These are phyloP conservation scores for Hypomecis punctinalis DNA, from an alignment of 2,888 invertebrate species.

Conservation along the genomic window DNA sequence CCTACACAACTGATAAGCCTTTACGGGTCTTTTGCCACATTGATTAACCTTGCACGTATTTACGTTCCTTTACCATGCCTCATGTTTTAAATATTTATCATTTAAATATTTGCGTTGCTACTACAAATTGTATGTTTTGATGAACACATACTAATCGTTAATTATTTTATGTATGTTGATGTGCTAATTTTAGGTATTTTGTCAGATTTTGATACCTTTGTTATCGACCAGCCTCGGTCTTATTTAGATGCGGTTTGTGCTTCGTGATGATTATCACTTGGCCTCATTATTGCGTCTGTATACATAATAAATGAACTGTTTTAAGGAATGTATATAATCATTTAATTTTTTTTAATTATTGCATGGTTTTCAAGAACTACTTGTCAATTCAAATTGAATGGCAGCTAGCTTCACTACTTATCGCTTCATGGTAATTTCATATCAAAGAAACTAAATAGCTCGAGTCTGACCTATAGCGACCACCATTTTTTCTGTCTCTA, in stretches of 20 bases:
- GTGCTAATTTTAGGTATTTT: background rate
- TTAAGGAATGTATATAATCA: no score
- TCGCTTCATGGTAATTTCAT: no score
- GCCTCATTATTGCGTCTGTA: background rate
- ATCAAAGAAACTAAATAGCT: no score
- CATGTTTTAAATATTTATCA: constrained; percentile 15
- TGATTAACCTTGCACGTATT: constrained; percentile 17
- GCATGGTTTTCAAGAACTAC: no score
- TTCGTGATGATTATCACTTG: background rate
- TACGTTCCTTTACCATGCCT: constrained; percentile 1
- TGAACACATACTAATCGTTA: background rate
- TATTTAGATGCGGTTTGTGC: background rate
- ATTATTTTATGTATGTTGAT: background rate
- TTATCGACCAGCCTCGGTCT: background rate
- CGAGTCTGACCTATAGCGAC: no score
- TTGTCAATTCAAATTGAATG: no score
- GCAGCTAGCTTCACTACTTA: no score
- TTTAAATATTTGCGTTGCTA: background rate
- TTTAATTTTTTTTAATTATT: no score
- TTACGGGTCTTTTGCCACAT: constrained; percentile 7
- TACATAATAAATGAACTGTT: no score
- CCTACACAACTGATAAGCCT: background rate
- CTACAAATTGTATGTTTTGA: background rate
- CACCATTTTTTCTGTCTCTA: no score
- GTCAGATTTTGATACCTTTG: background rate